Evolutionary conservation across 2,888 invertebrate genomes (phyloP).

Genomic region (Mechanitis mazaeus): DNA sequence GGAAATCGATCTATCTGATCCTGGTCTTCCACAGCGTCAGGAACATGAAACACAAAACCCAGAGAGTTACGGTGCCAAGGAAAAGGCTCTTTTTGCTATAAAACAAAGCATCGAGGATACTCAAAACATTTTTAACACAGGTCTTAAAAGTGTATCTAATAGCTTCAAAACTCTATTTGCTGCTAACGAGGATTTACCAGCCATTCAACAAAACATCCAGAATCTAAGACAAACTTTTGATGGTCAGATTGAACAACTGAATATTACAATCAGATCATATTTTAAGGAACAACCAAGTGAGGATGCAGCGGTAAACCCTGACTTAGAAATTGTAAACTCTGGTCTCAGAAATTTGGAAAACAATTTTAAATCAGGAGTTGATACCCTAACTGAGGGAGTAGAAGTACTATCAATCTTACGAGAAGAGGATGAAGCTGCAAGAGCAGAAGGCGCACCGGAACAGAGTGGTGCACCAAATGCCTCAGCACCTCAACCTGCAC

Average conservation of each 20-base stretch:
- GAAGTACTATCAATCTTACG: slow-evolving; percentile 43
- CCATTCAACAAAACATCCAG: slow-evolving; percentile 47
- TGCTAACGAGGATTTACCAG: slow-evolving; percentile 45
- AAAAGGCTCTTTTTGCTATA: slow-evolving; percentile 41
- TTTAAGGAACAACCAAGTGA: slow-evolving; percentile 35
- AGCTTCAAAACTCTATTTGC: slow-evolving; percentile 47
- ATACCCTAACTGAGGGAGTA: slow-evolving; percentile 49
- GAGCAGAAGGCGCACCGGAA: slow-evolving; percentile 12
- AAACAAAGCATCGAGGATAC: slow-evolving; percentile 49
- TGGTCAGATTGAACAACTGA: slow-evolving; percentile 50
- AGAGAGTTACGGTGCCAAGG: slow-evolving; percentile 44
- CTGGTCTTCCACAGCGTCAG: slow-evolving; percentile 62
- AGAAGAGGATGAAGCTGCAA: slow-evolving; percentile 39
- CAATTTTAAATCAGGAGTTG: slow-evolving; percentile 50
- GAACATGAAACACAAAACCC: slow-evolving; percentile 67
- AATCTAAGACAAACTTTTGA: slow-evolving; percentile 47
- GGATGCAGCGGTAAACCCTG: slow-evolving; percentile 27
- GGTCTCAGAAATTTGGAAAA: slow-evolving; percentile 41
- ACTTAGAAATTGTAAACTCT: slow-evolving; percentile 35
- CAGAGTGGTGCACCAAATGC: slow-evolving; percentile 7
- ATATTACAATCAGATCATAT: slow-evolving; percentile 46
- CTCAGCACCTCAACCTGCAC: slow-evolving; percentile 11
- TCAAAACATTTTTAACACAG: slow-evolving; percentile 38
- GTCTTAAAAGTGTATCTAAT: slow-evolving; percentile 46
- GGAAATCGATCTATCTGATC: slow-evolving; percentile 53